These are phyloP conservation scores for Spodoptera littoralis DNA, from an alignment of 2,888 invertebrate genomes.

Conservation along the genomic window DNA sequence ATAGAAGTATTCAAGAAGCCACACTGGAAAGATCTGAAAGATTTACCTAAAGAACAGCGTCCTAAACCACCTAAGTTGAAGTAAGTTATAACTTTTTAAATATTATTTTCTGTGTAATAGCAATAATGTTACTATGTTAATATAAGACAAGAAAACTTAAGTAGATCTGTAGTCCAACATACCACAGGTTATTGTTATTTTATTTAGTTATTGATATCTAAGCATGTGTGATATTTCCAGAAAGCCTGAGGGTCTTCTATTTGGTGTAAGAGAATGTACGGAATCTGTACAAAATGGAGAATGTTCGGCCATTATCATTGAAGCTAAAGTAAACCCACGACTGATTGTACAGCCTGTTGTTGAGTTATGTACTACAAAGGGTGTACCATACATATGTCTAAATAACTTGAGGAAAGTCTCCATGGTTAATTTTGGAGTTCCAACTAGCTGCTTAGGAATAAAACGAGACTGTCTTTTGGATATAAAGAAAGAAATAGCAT, in stretches of 20 bases:
- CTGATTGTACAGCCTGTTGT: slow-evolving; percentile 80
- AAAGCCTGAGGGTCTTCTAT: slow-evolving; percentile 75
- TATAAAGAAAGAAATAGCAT: slow-evolving; percentile 59
- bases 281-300: slow-evolving; percentile 62
- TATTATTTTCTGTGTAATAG: background rate
- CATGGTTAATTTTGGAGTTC: slow-evolving; percentile 75
- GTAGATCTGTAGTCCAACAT: too few relatives aligned
- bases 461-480: slow-evolving; percentile 65
- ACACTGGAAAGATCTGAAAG: slow-evolving; percentile 78
- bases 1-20: slow-evolving; percentile 76
- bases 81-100: slow-evolving; percentile 61
- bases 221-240: slow-evolving; percentile 62
- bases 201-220: too few relatives aligned
- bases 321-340: slow-evolving; percentile 77
- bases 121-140: background rate
- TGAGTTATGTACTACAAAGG: slow-evolving; percentile 67
- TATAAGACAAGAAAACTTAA: too few relatives aligned
- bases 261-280: slow-evolving; percentile 79
- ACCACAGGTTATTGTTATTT: too few relatives aligned
- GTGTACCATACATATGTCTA: slow-evolving; percentile 79
- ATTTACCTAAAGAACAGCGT: slow-evolving; percentile 77
- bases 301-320: slow-evolving; percentile 79
- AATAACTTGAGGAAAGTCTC: slow-evolving; percentile 70
- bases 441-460: slow-evolving; percentile 80
- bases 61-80: slow-evolving; percentile 73